phyloP scores from a whole-genome alignment of 2,797 vertebrate genomes.

The Loris lydekkerianus region DNA sequence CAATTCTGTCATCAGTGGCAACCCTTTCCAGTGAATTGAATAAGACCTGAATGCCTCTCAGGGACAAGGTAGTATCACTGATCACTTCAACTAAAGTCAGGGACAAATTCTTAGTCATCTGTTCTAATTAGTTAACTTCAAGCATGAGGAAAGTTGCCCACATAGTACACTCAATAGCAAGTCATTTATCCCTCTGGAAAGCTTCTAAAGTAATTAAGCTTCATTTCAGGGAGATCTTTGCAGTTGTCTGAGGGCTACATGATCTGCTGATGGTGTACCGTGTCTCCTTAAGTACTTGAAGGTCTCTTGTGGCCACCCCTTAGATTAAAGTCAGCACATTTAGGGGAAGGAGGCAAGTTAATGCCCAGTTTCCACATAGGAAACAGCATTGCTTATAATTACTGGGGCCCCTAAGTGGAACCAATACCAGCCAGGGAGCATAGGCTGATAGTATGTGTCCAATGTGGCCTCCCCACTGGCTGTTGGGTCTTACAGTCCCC shows the following conservation, averaged over 20 bases:
- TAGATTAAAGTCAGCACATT: neutral
- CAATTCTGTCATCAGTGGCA: neutral
- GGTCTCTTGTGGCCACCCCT: neutral
- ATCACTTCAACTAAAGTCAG: neutral
- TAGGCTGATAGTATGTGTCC: neutral
- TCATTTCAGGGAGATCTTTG: neutral
- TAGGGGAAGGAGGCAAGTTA: neutral
- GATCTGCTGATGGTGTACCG: neutral
- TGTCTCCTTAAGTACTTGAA: neutral
- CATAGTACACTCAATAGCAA: neutral
- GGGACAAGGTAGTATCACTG: neutral
- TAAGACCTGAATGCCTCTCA: neutral
- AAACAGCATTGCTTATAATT: neutral
- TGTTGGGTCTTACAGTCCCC: neutral
- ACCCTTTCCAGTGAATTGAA: neutral
- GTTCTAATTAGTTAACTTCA: neutral
- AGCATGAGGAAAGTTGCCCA: neutral
- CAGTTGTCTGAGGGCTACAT: neutral
- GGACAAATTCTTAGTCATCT: neutral
- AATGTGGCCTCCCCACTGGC: neutral
- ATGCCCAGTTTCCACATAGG: neutral
- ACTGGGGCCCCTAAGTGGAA: neutral
- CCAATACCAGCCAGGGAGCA: neutral
- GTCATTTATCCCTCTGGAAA: neutral
- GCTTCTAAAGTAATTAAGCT: neutral